Conservation (phyloP, 2,113 vertebrate species). For the Oplegnathus fasciatus region DNA sequence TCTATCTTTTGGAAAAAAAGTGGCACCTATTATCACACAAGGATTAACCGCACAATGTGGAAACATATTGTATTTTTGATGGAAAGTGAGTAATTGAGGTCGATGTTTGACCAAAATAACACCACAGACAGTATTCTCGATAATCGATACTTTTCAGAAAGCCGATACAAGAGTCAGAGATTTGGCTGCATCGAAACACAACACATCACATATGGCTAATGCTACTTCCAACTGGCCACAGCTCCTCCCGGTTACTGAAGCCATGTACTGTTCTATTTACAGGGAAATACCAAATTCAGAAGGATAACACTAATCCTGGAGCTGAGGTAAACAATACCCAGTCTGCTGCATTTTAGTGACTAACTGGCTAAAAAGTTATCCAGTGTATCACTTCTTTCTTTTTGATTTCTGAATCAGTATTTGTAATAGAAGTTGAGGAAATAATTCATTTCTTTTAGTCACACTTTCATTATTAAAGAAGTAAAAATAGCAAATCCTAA, state of each 20-base stretch:
- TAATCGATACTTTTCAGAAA: not conserved
- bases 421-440: not conserved
- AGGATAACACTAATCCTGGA: not conserved
- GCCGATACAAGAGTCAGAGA: not conserved
- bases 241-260: not conserved
- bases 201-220: not conserved
- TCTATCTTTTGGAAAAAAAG: not conserved
- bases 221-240: not conserved
- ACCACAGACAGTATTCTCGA: not conserved
- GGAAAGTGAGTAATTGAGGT: not conserved
- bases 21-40: not conserved
- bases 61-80: not conserved
- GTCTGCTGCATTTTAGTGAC: not conserved
- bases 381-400: too few relatives aligned
- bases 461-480: not conserved
- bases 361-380: not conserved
- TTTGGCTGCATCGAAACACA: not conserved
- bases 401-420: not conserved
- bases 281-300: not conserved
- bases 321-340: not conserved
- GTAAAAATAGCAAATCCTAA: not conserved
- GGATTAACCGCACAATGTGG: not conserved
- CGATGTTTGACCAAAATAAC: too few relatives aligned
- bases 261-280: not conserved
- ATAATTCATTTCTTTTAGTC: not conserved